Evolutionary conservation across 2,888 invertebrate species (phyloP), one percentile per base, ranked within the genome.

Genomic region (Pseudococcus jackbeardsleyi): DNA sequence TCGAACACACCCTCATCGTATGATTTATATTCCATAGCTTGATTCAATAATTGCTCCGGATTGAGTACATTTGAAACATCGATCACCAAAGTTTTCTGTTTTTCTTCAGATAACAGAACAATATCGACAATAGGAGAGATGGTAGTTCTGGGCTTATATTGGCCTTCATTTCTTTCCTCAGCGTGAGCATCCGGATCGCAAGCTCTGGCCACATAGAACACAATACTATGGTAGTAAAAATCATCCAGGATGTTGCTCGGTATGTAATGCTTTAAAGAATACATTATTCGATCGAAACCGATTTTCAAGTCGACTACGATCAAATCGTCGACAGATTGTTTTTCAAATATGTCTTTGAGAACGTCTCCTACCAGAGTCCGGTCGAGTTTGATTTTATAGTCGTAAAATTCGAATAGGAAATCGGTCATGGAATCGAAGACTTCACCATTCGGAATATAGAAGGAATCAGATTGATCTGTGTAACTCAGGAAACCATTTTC

Each of bases 251-350:
- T 8, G 12, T 33, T 4, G 17, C 17, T 72, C 2, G 72, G 72
- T 17, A 72, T 7, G 17, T 72, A 72, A 72, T 72, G 72, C 17
- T 72, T 72, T 15, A 72, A 0, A 33, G 11, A 17, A 15, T 72
- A 72, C 72, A 72, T 72, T 33, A 72, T 72, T 17, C 72, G 15
- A 72, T 72, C 72, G 39, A 72, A 72, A 17, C 72, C 72, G 0
- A 72, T 72, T 33, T 72, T 72, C 33, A 72, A 72, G 15, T 72
- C 72, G 6, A 72, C 72, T 26, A 33, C 15, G 72, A 72, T 33
- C 72, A 72, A 72, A 33, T 72, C 72, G 26, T 72, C 72, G 3
- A 72, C 17, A 7, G 33, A 6, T 33, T 72, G 33, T 26, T 33
- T 26, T 33, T 33, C 72, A 39, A 72, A 72, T 17, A 72, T 17